phyloP scores from a whole-genome alignment of 1,140 invertebrate species.

The Bacillus rossius region DNA sequence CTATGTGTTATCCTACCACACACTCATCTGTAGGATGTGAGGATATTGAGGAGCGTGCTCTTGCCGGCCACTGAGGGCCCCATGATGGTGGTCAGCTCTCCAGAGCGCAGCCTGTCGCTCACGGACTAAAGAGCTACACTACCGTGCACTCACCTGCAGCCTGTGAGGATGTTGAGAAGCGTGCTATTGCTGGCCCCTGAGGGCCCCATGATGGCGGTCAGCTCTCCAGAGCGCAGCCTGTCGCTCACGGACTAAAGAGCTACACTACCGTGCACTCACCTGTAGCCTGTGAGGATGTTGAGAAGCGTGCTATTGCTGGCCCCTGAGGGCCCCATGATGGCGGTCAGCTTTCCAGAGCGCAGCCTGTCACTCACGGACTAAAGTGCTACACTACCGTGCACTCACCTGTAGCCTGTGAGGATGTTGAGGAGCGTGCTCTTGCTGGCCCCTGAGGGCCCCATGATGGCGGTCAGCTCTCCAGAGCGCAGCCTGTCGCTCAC shows the following conservation, averaged over 20 bases:
- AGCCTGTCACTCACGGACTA: constrained; percentile 78
- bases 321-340: constrained; percentile 92
- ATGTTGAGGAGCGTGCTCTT: constrained; percentile 88
- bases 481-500: constrained; percentile 76
- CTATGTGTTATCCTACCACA: background rate
- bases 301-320: constrained; percentile 88
- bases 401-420: constrained; percentile 81
- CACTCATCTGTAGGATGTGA: constrained; percentile 81
- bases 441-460: constrained; percentile 90
- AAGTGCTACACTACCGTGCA: too few relatives aligned
- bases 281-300: constrained; percentile 83
- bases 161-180: constrained; percentile 79
- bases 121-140: constrained; percentile 83
- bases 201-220: constrained; percentile 93
- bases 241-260: constrained; percentile 83
- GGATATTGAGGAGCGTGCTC: constrained; percentile 81
- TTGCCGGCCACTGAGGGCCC: constrained; percentile 90
- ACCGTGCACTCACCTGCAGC: constrained; percentile 84
- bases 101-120: constrained; percentile 72
- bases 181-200: constrained; percentile 90
- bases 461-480: constrained; percentile 86
- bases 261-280: too few relatives aligned
- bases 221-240: constrained; percentile 70
- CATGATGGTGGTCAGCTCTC: constrained; percentile 90
- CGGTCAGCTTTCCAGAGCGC: constrained; percentile 79